These are phyloP conservation scores for Acromyrmex charruanus DNA, from an alignment of 1,140 invertebrate species.

Conservation along the genomic window DNA sequence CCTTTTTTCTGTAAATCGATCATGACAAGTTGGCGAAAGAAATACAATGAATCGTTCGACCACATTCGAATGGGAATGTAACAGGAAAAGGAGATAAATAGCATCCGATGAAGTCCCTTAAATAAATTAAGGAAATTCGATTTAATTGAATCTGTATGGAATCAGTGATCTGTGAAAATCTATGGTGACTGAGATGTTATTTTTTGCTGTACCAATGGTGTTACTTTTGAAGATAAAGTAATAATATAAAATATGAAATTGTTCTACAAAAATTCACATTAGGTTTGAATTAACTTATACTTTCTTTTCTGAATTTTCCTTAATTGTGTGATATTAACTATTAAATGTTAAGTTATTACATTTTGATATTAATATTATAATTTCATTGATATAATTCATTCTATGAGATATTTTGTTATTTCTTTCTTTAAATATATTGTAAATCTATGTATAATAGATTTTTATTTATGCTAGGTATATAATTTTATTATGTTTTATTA, in stretches of 20 bases:
- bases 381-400: background rate
- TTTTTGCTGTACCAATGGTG: background rate
- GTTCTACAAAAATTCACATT: background rate
- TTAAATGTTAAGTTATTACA: background rate
- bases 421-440: background rate
- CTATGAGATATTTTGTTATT: no score
- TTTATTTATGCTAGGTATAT: background rate
- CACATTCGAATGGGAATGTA: background rate
- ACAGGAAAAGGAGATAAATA: background rate
- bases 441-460: background rate
- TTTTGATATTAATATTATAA: background rate
- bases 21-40: slow-evolving; percentile 26
- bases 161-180: background rate
- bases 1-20: background rate
- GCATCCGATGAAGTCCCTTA: background rate
- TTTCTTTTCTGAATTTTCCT: background rate
- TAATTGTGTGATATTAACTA: background rate
- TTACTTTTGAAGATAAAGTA: background rate
- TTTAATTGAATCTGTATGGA: background rate
- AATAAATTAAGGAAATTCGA: slow-evolving; percentile 29
- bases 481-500: background rate
- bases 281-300: background rate
- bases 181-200: background rate
- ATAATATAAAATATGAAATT: background rate
- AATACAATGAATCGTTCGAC: slow-evolving; percentile 26